These are phyloP conservation scores for Platerodrilus igneus DNA, from an alignment of 2,888 invertebrate genomes.

Conservation along the genomic window DNA sequence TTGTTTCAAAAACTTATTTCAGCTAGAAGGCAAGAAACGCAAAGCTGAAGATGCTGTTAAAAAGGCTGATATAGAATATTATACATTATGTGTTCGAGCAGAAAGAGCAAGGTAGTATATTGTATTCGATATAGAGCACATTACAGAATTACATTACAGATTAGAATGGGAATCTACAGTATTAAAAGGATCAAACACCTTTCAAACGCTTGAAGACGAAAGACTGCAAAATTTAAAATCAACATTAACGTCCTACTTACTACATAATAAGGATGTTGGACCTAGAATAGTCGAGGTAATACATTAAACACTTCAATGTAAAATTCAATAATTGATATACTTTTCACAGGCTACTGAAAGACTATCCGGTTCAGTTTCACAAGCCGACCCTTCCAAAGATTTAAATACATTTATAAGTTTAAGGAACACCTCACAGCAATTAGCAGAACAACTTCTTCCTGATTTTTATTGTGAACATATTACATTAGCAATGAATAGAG, in stretches of 20 bases:
- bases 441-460: slow-evolving; percentile 78
- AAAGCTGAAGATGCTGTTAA: slow-evolving; percentile 88
- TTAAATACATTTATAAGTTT: slow-evolving; percentile 62
- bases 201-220: slow-evolving; percentile 88
- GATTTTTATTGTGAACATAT: slow-evolving; percentile 95
- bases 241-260: slow-evolving; percentile 61
- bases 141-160: slow-evolving; percentile 45
- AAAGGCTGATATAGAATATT: slow-evolving; percentile 90
- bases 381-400: slow-evolving; percentile 66
- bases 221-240: slow-evolving; percentile 76
- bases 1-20: neutral
- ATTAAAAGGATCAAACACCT: slow-evolving; percentile 76
- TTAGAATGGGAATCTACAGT: slow-evolving; percentile 91
- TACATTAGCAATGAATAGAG: slow-evolving; percentile 87
- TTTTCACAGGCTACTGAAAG: slow-evolving; percentile 62
- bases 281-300: slow-evolving; percentile 70
- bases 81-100: slow-evolving; percentile 83
- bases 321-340: neutral
- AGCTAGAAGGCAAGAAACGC: slow-evolving; percentile 82
- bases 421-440: slow-evolving; percentile 57
- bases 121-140: neutral
- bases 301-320: neutral
- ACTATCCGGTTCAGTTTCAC: slow-evolving; percentile 64
- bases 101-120: slow-evolving; percentile 71
- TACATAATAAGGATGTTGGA: slow-evolving; percentile 65